Percentiles rank a stretch among this genome's conserved stretches.
Conservation (phyloP, 1,140 invertebrate genomes). For the Coelopa frigida region DNA sequence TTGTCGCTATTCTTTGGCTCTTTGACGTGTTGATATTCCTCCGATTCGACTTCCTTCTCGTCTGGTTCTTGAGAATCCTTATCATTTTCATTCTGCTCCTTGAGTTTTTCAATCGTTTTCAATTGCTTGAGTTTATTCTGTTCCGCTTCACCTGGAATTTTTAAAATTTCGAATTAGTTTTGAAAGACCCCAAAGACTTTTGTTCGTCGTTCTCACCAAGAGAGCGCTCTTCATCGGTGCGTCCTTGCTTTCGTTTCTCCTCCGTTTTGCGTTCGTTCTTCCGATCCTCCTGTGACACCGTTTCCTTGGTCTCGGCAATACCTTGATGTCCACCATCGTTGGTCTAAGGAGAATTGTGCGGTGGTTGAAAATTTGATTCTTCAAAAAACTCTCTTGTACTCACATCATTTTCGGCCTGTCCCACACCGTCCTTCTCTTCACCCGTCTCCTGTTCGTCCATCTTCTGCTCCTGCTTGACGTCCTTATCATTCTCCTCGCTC, state of each 20-base stretch:
- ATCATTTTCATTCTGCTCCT: constrained; percentile 47
- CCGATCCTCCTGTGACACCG: constrained; percentile 35
- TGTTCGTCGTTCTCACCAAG: constrained; percentile 41
- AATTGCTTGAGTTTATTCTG: constrained; percentile 51
- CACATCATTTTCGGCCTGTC: constrained; percentile 55
- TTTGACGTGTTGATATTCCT: constrained; percentile 77
- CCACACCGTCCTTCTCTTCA: constrained; percentile 55
- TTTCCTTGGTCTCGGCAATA: constrained; percentile 46
- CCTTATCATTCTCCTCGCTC: constrained; percentile 21
- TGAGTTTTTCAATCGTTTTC: constrained; percentile 50
- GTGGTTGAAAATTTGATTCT: background rate
- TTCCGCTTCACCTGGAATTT: constrained; percentile 41
- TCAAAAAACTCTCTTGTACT: constrained; percentile 14
- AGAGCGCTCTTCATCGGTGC: constrained; percentile 53
- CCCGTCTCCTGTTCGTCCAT: constrained; percentile 45
- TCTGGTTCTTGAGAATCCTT: constrained; percentile 47
- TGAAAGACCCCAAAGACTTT: background rate
- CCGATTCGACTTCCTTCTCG: constrained; percentile 45
- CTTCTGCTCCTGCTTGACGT: constrained; percentile 38
- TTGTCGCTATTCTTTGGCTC: constrained; percentile 62
- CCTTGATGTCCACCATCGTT: constrained; percentile 53
- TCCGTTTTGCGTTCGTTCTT: constrained; percentile 37
- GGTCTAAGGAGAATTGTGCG: constrained; percentile 29
- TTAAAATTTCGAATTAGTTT: background rate
- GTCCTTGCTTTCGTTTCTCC: constrained; percentile 38